Evolutionary conservation across 2,888 invertebrate species (phyloP), one percentile per base, ranked within the genome.

Genomic region (Drosophila koepferae): DNA sequence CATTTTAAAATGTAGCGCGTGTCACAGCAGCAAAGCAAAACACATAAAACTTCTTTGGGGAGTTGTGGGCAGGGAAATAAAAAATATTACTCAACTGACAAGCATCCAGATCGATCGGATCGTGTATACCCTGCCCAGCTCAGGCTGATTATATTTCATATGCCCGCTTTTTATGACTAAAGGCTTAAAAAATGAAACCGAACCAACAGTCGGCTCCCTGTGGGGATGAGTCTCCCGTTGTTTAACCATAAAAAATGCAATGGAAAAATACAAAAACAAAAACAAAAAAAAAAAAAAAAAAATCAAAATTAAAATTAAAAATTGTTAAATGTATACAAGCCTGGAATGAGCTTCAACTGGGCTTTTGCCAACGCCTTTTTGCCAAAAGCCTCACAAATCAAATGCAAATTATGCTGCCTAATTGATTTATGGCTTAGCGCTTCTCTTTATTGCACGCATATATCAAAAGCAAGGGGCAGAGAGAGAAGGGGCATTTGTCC

Each of bases 381-480:
- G 69, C 81, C 56, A 63, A 77, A 72, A 77, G 72, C 38, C 70
- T 63, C 86, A 88, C 86, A 87, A 90, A 90, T 86, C 89, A 90
- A 81, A 87, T 90, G 90, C 86, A 87, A 90, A 87, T 87, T 90
- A 88, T 83, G 86, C 78, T 76, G 74, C 80, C 66, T 87, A 87
- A 87, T 87, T 87, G 90, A 87, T 87, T 87, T 87, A 87, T 88
- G 81, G 72, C 63, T 67, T 73, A 64, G 66, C 71, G 77, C 71
- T 64, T 72, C 69, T 74, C 68, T 81, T 88, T 81, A 76, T 83
- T 75, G 63, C 73, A 70, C 65, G 81, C 84, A 74, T 77, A 63
- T 70, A 73, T 78, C 78, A 78, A 69, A 44, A 38, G n/a, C 36
- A 28, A 5, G 46, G 20, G 10, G 10, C 5, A 31, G 41, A 49